Evolutionary conservation across 2,797 vertebrate genomes (phyloP).

Genomic region (Percopsis omiscomaycus): DNA sequence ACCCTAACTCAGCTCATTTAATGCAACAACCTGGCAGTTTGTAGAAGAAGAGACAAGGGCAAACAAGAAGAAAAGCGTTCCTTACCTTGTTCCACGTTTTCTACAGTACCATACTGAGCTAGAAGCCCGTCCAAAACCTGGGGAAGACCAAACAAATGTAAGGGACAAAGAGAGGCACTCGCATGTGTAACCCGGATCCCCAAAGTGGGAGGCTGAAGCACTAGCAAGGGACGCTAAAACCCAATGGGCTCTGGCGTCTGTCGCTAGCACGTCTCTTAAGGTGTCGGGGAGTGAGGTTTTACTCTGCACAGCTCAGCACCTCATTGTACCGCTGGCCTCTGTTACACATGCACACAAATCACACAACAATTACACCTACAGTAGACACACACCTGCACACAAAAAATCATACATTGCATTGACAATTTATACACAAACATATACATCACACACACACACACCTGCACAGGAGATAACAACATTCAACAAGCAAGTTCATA

Average conservation of each 20-base stretch:
- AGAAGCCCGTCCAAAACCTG: slow-evolving; percentile 92
- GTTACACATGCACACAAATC: neutral
- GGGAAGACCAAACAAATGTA: slow-evolving; percentile 39
- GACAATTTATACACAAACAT: slow-evolving; percentile 5
- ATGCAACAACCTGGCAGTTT: neutral
- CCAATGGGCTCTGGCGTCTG: too few species aligned
- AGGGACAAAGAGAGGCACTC: slow-evolving; percentile 20
- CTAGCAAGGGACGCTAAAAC: too few species aligned
- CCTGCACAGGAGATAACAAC: neutral
- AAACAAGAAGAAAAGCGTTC: slow-evolving; percentile 6
- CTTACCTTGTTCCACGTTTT: slow-evolving; percentile 95
- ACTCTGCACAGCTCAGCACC: too few species aligned
- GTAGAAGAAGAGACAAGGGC: neutral
- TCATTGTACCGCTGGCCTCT: too few species aligned
- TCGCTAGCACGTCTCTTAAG: too few species aligned
- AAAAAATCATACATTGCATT: neutral
- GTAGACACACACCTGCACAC: neutral
- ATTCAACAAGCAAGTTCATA: neutral
- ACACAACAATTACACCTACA: neutral
- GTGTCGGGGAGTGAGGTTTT: too few species aligned
- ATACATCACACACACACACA: neutral
- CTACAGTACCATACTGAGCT: slow-evolving; percentile 91
- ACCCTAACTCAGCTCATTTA: too few species aligned
- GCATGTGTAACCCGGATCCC: neutral
- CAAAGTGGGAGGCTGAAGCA: too few species aligned